A percentile compares a stretch with the other conserved stretches of the same genome.
Evolutionary conservation across 2,888 invertebrate species (phyloP).

Genomic region (Podabrus alpinus): DNA sequence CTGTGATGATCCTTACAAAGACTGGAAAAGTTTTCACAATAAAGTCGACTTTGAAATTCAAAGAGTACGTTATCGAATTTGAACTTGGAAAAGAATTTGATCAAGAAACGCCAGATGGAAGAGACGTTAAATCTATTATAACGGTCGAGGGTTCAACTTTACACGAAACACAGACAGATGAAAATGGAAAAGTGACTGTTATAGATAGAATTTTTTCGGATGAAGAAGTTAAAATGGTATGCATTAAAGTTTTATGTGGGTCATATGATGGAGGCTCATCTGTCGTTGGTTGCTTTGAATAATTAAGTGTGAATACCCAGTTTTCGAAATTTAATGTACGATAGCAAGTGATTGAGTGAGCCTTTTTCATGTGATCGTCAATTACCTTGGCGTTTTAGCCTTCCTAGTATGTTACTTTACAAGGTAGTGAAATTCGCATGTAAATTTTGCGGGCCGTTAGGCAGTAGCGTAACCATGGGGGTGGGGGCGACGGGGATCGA

Average conservation of each 20-base stretch:
- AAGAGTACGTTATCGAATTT: constrained; percentile 82
- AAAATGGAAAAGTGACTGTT: constrained; percentile 67
- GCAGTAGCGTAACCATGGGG: too few species aligned
- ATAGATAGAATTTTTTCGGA: constrained; percentile 73
- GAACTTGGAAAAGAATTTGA: constrained; percentile 86
- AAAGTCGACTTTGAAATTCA: constrained; percentile 86
- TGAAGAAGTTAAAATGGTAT: constrained; percentile 75
- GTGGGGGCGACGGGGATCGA: too few species aligned
- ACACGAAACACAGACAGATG: constrained; percentile 79
- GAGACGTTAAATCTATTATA: constrained; percentile 78
- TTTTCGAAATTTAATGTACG: too few species aligned
- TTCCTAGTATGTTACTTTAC: too few species aligned
- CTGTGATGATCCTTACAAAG: constrained; percentile 79
- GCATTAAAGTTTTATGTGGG: neutral
- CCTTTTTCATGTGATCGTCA: too few species aligned
- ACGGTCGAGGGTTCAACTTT: constrained; percentile 81
- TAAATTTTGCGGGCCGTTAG: too few species aligned
- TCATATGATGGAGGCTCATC: too few species aligned
- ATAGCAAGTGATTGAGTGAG: too few species aligned
- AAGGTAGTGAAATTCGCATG: too few species aligned
- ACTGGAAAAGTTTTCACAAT: constrained; percentile 77
- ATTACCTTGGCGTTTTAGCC: too few species aligned
- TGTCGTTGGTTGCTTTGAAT: too few species aligned
- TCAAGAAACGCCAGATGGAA: constrained; percentile 88
- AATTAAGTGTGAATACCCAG: too few species aligned